Base-by-base conservation (phyloP, 2,113 vertebrate genomes). In the Dinomys branickii region DNA sequence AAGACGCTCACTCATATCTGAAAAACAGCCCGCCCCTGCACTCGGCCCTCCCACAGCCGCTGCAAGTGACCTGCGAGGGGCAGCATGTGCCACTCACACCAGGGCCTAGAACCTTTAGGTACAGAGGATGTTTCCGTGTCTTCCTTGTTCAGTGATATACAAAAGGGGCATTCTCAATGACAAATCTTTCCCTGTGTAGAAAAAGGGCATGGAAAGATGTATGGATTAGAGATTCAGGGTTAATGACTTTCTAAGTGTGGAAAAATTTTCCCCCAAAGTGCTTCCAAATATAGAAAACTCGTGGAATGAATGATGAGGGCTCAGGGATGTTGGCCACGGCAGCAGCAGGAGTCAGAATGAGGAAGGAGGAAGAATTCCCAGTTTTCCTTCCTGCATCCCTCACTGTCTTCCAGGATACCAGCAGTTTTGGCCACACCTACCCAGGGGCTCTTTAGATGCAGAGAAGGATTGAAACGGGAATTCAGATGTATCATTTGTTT, bases 181-280 rank as follows among this genome's bases (percentile, higher is more conserved):
- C 44, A 63, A 56, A 69, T 3, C 67, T 81, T 78, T 56, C 69
- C 22, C 0, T 33, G 30, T 67, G 11, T 67, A 26, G 33, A 50
- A 63, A 81, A 52, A 94, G 38, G n/a, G 44, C 44, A 17, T 77
- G n/a, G 47, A 75, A 58, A 82, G 54, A 69, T 71, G 47, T 56
- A 16, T 78, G 50, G 71, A 71, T 77, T 54, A 77, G 38, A 89
- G 61, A 77, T 54, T 85, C 10, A 5, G 54, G 78, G 78, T 86
- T 96, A 94, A 73, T 41, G 82, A 54, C 92, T 94, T 91, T 90
- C 47, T 94, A 52, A 88, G 82, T 67, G 90, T 97, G 94, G 80
- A 92, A 92, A 94, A 94, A 54, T 22, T 93, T 78, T n/a, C 41
- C 91, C 38, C 75, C 81, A 4, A 88, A 88, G 77, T 90, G 69